Percentiles rank a stretch among this genome's conserved stretches.
Conservation (phyloP, 1,140 invertebrate species). For the Sipha flava region DNA sequence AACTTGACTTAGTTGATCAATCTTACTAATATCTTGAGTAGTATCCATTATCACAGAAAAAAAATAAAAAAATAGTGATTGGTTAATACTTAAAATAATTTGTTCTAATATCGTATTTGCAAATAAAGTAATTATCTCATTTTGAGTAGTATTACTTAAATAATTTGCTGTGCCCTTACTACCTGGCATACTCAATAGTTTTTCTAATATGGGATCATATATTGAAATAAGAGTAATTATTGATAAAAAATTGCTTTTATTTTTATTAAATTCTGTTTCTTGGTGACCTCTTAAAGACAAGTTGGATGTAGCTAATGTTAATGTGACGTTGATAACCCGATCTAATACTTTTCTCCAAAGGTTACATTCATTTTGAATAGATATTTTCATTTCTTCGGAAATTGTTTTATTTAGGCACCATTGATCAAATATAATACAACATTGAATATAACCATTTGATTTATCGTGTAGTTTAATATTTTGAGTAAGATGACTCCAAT, state of each 20-base stretch:
- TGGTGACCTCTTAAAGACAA: conserved; percentile 24
- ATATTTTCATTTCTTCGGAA: background rate
- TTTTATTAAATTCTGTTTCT: background rate
- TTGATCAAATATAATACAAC: no score
- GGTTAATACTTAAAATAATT: no score
- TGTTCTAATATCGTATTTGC: no score
- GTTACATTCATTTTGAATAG: no score
- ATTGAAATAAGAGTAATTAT: background rate
- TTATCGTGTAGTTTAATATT: background rate
- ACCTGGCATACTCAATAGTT: background rate
- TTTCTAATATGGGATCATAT: background rate
- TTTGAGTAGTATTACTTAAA: no score
- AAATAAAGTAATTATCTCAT: conserved; percentile 8
- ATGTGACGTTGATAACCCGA: no score
- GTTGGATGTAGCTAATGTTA: conserved; percentile 24
- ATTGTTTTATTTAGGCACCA: background rate
- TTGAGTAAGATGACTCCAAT: background rate
- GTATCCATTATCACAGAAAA: conserved; percentile 23
- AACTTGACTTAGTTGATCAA: no score
- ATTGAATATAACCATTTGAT: no score
- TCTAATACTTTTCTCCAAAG: no score
- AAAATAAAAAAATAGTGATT: conserved; percentile 7
- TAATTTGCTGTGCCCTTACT: no score
- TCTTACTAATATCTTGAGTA: no score
- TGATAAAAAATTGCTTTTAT: conserved; percentile 19